Evolutionary conservation across 1,140 invertebrate genomes (phyloP).

Genomic region (Zaprionus nigranus): DNA sequence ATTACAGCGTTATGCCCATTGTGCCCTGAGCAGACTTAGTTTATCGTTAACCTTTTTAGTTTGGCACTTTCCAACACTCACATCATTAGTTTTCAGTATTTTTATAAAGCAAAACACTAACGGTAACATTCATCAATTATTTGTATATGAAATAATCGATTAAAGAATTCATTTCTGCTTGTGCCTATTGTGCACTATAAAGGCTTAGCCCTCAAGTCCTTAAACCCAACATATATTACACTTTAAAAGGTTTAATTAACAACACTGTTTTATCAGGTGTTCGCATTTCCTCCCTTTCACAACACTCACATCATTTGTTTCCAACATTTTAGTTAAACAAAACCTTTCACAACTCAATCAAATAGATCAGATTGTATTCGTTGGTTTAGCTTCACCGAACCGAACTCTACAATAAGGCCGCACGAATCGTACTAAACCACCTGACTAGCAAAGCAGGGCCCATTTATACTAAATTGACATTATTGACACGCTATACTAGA

Average conservation of each 20-base stretch:
- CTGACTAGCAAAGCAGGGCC: constrained; percentile 46
- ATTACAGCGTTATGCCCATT: background rate
- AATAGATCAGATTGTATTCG: background rate
- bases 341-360: constrained; percentile 11
- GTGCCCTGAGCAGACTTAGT: background rate
- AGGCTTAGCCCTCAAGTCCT: no score
- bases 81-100: background rate
- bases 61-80: background rate
- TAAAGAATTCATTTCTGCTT: no score
- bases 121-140: background rate
- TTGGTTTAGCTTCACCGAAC: background rate
- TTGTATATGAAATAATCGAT: no score
- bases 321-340: constrained; percentile 46
- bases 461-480: constrained; percentile 64
- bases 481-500: constrained; percentile 61
- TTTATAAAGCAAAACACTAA: no score
- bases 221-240: background rate
- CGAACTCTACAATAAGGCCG: constrained; percentile 18
- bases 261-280: background rate
- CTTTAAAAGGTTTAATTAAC: background rate
- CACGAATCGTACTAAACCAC: constrained; percentile 50
- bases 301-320: constrained; percentile 67
- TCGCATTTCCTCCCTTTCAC: background rate
- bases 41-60: background rate
- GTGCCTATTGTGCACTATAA: no score